phyloP scores from a whole-genome alignment of 2,888 invertebrate genomes.

The Oxycera nigricornis region DNA sequence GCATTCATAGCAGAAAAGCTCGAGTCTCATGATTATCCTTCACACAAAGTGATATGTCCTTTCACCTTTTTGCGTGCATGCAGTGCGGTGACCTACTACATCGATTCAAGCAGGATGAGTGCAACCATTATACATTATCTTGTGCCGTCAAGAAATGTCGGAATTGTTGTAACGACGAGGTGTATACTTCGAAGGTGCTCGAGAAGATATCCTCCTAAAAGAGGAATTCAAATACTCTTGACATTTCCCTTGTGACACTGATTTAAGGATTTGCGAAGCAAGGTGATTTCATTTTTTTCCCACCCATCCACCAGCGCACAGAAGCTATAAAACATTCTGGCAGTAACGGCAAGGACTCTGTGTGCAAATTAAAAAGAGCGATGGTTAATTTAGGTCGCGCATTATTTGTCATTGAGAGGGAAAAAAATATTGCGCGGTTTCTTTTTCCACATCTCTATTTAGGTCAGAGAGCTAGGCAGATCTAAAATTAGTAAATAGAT shows the following conservation, averaged over 20 bases:
- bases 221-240: constrained; percentile 42
- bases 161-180: constrained; percentile 17
- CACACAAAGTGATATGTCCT: background rate
- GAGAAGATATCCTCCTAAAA: constrained; percentile 31
- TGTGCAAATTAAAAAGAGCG: constrained; percentile 19
- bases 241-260: constrained; percentile 40
- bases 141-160: constrained; percentile 18
- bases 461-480: too few relatives aligned
- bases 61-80: background rate
- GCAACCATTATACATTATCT: background rate
- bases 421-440: too few relatives aligned
- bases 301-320: background rate
- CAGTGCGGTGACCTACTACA: too few relatives aligned
- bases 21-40: constrained; percentile 3
- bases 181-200: constrained; percentile 38
- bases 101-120: background rate
- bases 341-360: background rate
- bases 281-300: constrained; percentile 14
- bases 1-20: too few relatives aligned
- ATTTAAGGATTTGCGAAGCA: constrained; percentile 33
- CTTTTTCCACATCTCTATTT: too few relatives aligned
- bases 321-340: constrained; percentile 1
- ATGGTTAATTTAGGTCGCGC: constrained; percentile 2
- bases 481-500: too few relatives aligned
- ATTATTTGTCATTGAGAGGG: background rate